Evolutionary conservation across 2,797 vertebrate genomes (phyloP), one percentile per base, ranked within the genome.

Genomic region (Tadarida brasiliensis): DNA sequence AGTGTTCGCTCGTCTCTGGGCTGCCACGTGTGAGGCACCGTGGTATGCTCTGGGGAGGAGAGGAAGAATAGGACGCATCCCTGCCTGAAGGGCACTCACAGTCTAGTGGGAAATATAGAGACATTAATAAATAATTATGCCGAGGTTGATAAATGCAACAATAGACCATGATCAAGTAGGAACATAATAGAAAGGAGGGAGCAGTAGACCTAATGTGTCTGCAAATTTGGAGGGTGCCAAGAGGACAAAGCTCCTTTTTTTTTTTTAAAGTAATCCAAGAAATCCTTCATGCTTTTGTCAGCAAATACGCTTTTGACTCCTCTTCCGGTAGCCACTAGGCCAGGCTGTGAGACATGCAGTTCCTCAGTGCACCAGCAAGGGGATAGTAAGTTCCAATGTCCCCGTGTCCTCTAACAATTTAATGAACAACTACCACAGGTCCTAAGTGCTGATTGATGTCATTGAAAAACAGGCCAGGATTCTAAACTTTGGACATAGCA

Each of bases 41-140:
- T 78, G 71, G 54, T 67, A 47, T 67, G 35, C 39, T 84, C 54
- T 81, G 15, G 39, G 56, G 30, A 80, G 82, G 39, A 54, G 47
- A 78, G 70, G 87, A 88, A 88, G 56, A 94, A 20, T 61, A 87
- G 59, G 81, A 44, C 2, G 44, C 54, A 85, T 24, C 33, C n/a
- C n/a, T 88, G 19, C 20, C 76, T 70, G 33, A 89, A 73, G 51
- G 71, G 39, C 16, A 35, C 26, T n/a, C 28, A 65, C 20, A 56
- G 39, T 87, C 96, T 74, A 5, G 54, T 90, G 80, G 70, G 80
- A 96, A 93, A 87, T 84, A 81, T 1, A 10, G n/a, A 73, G 91
- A 54, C 47, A 63, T 94, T n/a, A 78, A 88, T 83, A 93, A 96
- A 51, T 77, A 88, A 73, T 77, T 86, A 20, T 70, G 35, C 47